A percentile compares a stretch with the other conserved stretches of the same genome.
phyloP scores from a whole-genome alignment of 2,113 vertebrate genomes.

The human (Homo sapiens) region DNA sequence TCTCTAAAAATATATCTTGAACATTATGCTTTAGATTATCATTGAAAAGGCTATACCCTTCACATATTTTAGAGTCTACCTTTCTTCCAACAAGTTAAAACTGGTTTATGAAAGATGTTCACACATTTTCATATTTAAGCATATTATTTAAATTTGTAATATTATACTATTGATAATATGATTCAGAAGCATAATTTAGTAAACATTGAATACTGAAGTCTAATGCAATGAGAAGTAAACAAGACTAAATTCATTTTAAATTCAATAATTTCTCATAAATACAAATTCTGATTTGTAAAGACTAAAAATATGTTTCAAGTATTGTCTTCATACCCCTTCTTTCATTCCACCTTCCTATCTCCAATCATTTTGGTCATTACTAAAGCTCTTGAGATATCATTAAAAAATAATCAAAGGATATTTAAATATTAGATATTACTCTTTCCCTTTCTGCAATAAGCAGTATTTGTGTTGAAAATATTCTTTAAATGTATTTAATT shows the following conservation, averaged over 20 bases:
- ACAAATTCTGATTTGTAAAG: not conserved
- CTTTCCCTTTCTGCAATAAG: not conserved
- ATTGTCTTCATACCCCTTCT: not conserved
- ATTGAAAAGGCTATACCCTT: not conserved
- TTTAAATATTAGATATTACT: not conserved
- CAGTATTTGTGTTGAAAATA: not conserved
- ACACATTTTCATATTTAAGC: not conserved
- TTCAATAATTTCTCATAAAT: not conserved
- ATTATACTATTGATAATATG: not conserved
- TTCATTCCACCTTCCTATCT: not conserved
- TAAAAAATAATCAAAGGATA: not conserved
- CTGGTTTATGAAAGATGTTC: not conserved
- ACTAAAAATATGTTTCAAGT: not conserved
- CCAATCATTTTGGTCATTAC: not conserved
- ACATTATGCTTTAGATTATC: not conserved
- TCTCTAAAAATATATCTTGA: not conserved
- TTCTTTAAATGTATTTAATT: not conserved
- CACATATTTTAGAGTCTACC: not conserved
- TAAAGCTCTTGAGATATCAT: not conserved
- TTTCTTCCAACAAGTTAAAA: not conserved
- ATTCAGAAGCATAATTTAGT: not conserved
- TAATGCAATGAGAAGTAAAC: slow-evolving; percentile 10
- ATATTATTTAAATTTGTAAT: not conserved
- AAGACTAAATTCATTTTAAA: not conserved
- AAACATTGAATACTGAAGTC: not conserved